phyloP scores from a whole-genome alignment of 2,797 vertebrate genomes.

The Streptopelia turtur region DNA sequence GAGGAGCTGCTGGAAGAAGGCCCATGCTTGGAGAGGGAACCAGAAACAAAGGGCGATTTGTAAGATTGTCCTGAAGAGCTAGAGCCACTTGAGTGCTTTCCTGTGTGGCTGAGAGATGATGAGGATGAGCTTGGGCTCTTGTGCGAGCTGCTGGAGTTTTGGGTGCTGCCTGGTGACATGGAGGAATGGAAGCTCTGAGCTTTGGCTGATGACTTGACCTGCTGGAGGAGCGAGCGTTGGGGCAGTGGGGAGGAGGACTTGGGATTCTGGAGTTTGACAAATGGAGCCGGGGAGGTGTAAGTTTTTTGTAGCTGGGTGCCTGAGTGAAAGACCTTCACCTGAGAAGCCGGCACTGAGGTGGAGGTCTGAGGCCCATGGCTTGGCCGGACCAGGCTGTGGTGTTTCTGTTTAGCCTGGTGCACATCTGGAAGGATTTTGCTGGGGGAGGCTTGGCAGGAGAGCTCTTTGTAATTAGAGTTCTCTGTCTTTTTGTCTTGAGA shows the following conservation, averaged over 20 bases:
- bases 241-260: slow-evolving; percentile 76
- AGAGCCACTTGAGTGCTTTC: slow-evolving; percentile 70
- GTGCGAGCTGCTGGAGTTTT: slow-evolving; percentile 68
- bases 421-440: slow-evolving; percentile 81
- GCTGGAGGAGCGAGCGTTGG: slow-evolving; percentile 78
- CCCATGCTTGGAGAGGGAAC: slow-evolving; percentile 75
- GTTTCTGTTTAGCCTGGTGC: slow-evolving; percentile 86
- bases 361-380: slow-evolving; percentile 54
- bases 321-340: slow-evolving; percentile 80
- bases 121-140: slow-evolving; percentile 70
- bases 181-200: slow-evolving; percentile 78
- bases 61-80: slow-evolving; percentile 72
- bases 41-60: slow-evolving; percentile 73
- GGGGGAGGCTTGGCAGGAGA: slow-evolving; percentile 72
- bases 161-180: slow-evolving; percentile 13
- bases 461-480: slow-evolving; percentile 82
- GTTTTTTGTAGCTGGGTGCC: slow-evolving; percentile 77
- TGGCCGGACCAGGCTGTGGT: slow-evolving; percentile 76
- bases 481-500: slow-evolving; percentile 81
- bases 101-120: slow-evolving; percentile 63
- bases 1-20: slow-evolving; percentile 70
- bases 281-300: slow-evolving; percentile 67
- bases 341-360: background rate
- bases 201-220: slow-evolving; percentile 79
- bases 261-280: slow-evolving; percentile 77